Evolutionary conservation across 2,797 vertebrate species (phyloP).

Genomic region (Ceryle rudis): DNA sequence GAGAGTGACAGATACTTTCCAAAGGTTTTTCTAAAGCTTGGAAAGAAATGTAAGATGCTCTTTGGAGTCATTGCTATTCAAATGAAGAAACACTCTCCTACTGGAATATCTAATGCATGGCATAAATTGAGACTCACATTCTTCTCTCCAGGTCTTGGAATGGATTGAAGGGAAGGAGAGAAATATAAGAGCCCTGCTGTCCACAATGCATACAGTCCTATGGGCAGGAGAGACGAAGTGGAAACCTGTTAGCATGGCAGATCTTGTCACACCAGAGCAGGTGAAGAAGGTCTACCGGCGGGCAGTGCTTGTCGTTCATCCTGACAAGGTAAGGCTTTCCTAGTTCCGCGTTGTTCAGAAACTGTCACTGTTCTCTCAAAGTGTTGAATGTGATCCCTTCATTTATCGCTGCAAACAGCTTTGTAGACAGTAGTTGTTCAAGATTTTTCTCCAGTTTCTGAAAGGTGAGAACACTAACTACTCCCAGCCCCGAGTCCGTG

Average conservation of each 20-base stretch:
- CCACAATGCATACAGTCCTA: constrained; percentile 97
- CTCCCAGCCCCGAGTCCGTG: background rate
- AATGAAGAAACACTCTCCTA: background rate
- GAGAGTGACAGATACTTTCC: background rate
- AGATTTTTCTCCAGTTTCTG: background rate
- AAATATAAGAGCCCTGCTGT: constrained; percentile 95
- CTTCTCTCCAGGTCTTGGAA: constrained; percentile 88
- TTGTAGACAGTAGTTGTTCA: background rate
- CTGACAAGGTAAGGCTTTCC: constrained; percentile 90
- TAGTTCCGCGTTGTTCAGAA: background rate
- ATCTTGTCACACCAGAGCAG: constrained; percentile 97
- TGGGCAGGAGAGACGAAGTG: constrained; percentile 98
- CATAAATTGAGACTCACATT: background rate
- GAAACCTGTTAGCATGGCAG: constrained; percentile 96
- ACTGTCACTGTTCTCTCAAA: background rate
- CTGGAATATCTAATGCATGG: background rate
- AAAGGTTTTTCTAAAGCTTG: background rate
- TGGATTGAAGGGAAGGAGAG: constrained; percentile 99
- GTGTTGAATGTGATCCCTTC: accelerated
- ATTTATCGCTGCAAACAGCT: background rate
- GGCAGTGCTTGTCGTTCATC: constrained; percentile 96
- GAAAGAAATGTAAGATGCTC: background rate
- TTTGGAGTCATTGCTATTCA: background rate
- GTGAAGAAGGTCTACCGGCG: constrained; percentile 97
- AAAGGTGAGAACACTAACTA: background rate